A percentile compares a stretch with the other conserved stretches of the same genome.
Evolutionary conservation across 2,797 vertebrate species (phyloP).

Genomic region (Enteromius thamalakanensis): DNA sequence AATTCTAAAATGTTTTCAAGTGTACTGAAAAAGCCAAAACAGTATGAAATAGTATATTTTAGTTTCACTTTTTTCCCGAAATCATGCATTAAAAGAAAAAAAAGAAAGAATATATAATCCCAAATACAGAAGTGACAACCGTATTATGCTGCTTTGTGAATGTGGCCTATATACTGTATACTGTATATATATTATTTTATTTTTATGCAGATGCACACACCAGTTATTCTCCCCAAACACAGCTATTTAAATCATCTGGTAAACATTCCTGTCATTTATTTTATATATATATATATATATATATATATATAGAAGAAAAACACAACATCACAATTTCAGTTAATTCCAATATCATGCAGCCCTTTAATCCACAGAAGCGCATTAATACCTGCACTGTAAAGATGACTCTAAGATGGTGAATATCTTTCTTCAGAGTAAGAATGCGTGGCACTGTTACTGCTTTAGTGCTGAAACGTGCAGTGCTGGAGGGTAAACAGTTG

Average conservation of each 20-base stretch:
- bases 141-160: too few species aligned
- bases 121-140: too few species aligned
- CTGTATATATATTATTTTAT: too few species aligned
- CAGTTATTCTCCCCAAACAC: not conserved
- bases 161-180: too few species aligned
- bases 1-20: too few species aligned
- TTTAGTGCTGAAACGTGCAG: conserved; percentile 15
- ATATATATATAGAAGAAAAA: not conserved
- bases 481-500: conserved; percentile 9
- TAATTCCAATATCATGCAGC: not conserved
- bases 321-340: not conserved
- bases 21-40: too few species aligned
- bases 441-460: conserved; percentile 16
- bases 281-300: too few species aligned
- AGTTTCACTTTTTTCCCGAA: not conserved
- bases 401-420: not conserved
- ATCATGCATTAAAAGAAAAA: not conserved
- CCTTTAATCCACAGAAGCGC: not conserved
- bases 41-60: too few species aligned
- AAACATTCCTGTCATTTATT: not conserved
- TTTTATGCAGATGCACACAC: not conserved
- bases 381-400: not conserved
- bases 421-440: not conserved
- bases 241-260: not conserved
- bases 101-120: not conserved